These are phyloP conservation scores for Dromaius novaehollandiae DNA, from an alignment of 2,113 vertebrate species.

Conservation along the genomic window DNA sequence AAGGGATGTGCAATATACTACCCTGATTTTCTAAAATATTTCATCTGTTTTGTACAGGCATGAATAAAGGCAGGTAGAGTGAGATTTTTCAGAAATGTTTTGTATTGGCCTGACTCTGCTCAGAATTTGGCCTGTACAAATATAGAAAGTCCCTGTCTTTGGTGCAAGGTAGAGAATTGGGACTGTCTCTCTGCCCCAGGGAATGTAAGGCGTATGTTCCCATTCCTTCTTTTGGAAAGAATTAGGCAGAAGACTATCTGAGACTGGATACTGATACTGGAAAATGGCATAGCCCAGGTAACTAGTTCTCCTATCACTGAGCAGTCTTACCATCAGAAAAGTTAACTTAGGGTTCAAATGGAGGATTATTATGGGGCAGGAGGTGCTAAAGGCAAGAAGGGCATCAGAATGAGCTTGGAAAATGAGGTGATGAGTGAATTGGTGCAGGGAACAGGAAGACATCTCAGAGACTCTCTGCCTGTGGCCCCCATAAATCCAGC, in stretches of 20 bases:
- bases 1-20: not conserved
- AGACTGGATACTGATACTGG: not conserved
- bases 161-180: not conserved
- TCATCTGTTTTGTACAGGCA: not conserved
- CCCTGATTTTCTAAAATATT: not conserved
- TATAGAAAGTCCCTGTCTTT: not conserved
- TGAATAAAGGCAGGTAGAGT: not conserved
- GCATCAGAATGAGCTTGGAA: not conserved
- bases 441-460: not conserved
- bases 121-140: not conserved
- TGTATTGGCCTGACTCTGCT: not conserved
- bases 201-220: not conserved
- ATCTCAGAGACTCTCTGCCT: not conserved
- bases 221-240: not conserved
- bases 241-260: not conserved
- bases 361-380: not conserved
- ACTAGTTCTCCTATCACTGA: not conserved
- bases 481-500: not conserved
- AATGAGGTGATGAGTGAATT: not conserved
- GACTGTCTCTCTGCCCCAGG: not conserved
- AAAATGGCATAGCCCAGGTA: not conserved
- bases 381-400: not conserved
- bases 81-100: not conserved
- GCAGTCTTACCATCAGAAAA: not conserved
- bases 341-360: accelerated